Percentiles rank a stretch among this genome's conserved stretches.
Evolutionary conservation across 2,888 invertebrate species (phyloP).

Genomic region (Eudemis profundana): DNA sequence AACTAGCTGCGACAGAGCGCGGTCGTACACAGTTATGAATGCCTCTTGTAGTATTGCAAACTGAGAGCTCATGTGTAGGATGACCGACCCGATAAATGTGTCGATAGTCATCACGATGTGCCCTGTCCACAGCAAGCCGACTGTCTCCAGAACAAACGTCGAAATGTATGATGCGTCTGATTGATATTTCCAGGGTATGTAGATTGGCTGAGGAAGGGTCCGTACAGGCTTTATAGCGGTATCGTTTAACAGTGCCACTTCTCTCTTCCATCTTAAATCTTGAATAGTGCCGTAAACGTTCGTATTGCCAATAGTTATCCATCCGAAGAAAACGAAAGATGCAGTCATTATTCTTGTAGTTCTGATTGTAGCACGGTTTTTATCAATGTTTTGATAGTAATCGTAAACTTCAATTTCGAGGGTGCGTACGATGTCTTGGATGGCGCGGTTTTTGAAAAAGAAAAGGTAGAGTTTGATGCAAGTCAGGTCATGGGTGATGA

Average conservation of each 20-base stretch:
- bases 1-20: constrained; percentile 63
- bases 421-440: constrained; percentile 72
- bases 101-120: constrained; percentile 80
- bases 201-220: constrained; percentile 76
- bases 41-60: constrained; percentile 73
- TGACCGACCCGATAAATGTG: constrained; percentile 76
- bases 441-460: constrained; percentile 72
- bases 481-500: constrained; percentile 78
- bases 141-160: constrained; percentile 72
- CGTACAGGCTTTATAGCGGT: constrained; percentile 61
- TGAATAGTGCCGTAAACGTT: constrained; percentile 72
- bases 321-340: constrained; percentile 75
- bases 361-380: constrained; percentile 64
- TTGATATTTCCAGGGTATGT: constrained; percentile 79
- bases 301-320: constrained; percentile 76
- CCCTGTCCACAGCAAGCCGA: constrained; percentile 78
- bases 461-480: constrained; percentile 76
- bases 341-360: constrained; percentile 67
- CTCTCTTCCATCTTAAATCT: constrained; percentile 71
- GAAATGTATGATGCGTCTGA: constrained; percentile 65
- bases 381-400: constrained; percentile 71
- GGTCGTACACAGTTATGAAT: constrained; percentile 68
- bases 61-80: constrained; percentile 78
- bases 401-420: constrained; percentile 69
- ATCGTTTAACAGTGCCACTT: constrained; percentile 62